phyloP scores from a whole-genome alignment of 1,140 invertebrate genomes.

The Zophobas atratus region DNA sequence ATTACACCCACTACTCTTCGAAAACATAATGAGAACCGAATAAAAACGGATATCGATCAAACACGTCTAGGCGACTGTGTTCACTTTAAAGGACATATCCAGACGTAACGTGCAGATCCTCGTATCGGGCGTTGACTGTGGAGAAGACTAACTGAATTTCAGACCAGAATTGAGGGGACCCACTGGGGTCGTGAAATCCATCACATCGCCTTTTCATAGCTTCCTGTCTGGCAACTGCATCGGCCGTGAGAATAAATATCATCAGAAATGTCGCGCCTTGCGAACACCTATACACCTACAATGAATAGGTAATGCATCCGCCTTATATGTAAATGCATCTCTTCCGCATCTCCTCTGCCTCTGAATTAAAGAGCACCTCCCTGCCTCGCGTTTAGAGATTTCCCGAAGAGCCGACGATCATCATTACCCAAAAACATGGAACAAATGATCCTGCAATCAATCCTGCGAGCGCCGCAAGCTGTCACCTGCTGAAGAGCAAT shows the following conservation, averaged over 20 bases:
- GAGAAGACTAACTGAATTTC: slow-evolving; percentile 63
- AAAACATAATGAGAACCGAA: no score
- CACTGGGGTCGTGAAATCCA: slow-evolving; percentile 65
- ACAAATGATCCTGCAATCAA: slow-evolving; percentile 19
- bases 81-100: not conserved
- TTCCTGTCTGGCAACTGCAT: slow-evolving; percentile 47
- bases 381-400: not conserved
- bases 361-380: slow-evolving; percentile 19
- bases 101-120: not conserved
- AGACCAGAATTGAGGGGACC: slow-evolving; percentile 64
- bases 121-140: slow-evolving; percentile 45
- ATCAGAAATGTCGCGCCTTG: slow-evolving; percentile 54
- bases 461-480: not conserved
- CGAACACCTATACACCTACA: slow-evolving; percentile 45
- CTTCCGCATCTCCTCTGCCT: not conserved
- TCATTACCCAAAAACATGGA: slow-evolving; percentile 5
- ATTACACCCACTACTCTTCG: no score
- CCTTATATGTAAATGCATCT: slow-evolving; percentile 47
- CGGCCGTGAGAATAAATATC: slow-evolving; percentile 61
- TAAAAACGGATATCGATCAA: slow-evolving; percentile 7
- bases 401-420: not conserved
- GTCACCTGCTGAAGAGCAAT: slow-evolving; percentile 48
- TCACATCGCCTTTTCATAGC: slow-evolving; percentile 65
- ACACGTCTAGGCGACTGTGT: not conserved
- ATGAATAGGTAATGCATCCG: slow-evolving; percentile 58